Conservation (phyloP, 2,888 invertebrate species). For the Apotomis capreana region DNA sequence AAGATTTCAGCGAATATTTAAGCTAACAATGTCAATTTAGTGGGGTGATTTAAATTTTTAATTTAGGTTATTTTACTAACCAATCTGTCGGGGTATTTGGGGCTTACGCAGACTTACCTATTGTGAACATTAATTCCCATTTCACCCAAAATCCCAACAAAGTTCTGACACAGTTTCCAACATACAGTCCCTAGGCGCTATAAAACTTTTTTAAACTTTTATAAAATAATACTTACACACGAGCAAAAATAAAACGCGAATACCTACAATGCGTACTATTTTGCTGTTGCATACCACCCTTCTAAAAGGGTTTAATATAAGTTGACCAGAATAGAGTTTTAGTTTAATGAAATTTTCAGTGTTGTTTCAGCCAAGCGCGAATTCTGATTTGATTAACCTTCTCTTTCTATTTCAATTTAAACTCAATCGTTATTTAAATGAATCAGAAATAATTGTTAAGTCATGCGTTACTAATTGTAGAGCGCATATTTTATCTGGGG, state of each 20-base stretch:
- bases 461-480: background rate
- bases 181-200: background rate
- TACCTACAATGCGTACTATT: background rate
- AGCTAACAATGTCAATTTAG: too few relatives aligned
- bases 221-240: background rate
- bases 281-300: constrained; percentile 21
- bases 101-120: too few relatives aligned
- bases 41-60: too few relatives aligned
- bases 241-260: background rate
- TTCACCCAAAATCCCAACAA: background rate
- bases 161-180: background rate
- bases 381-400: constrained; percentile 21
- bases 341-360: constrained; percentile 36
- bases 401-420: constrained; percentile 7
- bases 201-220: background rate
- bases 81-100: too few relatives aligned
- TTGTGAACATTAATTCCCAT: background rate
- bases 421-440: background rate
- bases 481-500: background rate
- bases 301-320: constrained; percentile 5
- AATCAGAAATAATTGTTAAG: background rate
- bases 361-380: constrained; percentile 11
- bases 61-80: too few relatives aligned
- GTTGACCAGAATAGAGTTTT: constrained; percentile 2
- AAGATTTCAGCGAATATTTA: too few relatives aligned